Evolutionary conservation across 2,888 invertebrate genomes (phyloP).

Genomic region (Graphium colonna): DNA sequence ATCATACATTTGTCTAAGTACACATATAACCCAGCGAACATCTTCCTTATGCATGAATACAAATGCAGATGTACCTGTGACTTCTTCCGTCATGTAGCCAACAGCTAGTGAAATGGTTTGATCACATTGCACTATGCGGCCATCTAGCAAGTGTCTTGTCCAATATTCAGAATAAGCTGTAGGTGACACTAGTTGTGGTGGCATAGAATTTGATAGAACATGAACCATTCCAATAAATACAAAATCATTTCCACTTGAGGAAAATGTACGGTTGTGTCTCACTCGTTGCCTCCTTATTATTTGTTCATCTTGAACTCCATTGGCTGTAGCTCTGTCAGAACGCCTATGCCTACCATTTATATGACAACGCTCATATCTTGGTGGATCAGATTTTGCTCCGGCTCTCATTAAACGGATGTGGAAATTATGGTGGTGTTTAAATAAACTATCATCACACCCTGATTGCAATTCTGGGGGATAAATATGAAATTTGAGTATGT

Average conservation of each 20-base stretch:
- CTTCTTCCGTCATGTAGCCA: conserved; percentile 94
- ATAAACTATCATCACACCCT: conserved; percentile 50
- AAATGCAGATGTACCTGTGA: conserved; percentile 92
- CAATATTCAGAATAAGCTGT: conserved; percentile 90
- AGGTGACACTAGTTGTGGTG: conserved; percentile 79
- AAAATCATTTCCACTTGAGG: conserved; percentile 82
- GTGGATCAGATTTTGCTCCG: conserved; percentile 85
- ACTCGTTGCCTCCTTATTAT: conserved; percentile 73
- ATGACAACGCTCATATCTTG: conserved; percentile 85
- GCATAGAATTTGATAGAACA: conserved; percentile 80
- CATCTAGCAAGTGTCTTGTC: conserved; percentile 93
- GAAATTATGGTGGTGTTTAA: conserved; percentile 78
- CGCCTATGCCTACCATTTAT: conserved; percentile 83
- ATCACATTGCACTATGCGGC: conserved; percentile 93
- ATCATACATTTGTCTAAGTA: conserved; percentile 93
- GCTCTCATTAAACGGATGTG: conserved; percentile 82
- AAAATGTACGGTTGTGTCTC: conserved; percentile 71
- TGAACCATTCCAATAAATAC: conserved; percentile 87
- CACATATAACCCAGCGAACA: conserved; percentile 93
- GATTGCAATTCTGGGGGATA: conserved; percentile 75
- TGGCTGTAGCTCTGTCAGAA: conserved; percentile 79
- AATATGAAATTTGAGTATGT: conserved; percentile 84
- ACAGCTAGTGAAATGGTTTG: conserved; percentile 93
- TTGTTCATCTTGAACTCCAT: conserved; percentile 73
- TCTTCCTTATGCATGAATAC: conserved; percentile 94